Evolutionary conservation across 2,113 vertebrate species (phyloP).

Genomic region (Thunnus maccoyii): DNA sequence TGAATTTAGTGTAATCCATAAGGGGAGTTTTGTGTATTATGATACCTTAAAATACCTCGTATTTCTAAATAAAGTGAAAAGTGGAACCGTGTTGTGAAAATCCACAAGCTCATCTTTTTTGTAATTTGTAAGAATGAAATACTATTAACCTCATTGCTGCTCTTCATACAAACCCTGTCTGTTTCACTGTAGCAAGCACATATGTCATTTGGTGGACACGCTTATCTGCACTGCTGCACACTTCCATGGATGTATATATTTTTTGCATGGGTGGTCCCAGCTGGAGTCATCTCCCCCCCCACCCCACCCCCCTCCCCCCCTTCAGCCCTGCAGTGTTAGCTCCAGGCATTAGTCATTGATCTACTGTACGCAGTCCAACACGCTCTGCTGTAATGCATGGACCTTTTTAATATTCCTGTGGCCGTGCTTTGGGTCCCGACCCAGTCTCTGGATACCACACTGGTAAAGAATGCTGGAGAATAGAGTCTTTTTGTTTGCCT

Average conservation of each 20-base stretch:
- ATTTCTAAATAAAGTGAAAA: too few relatives aligned
- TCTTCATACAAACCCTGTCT: background rate
- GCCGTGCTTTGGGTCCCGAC: slow-evolving; percentile 52
- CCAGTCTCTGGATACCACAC: slow-evolving; percentile 63
- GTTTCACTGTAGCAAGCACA: background rate
- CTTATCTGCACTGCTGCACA: slow-evolving; percentile 38
- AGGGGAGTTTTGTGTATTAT: background rate
- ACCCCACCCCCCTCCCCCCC: background rate
- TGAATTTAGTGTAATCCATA: too few relatives aligned
- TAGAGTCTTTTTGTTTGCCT: slow-evolving; percentile 71
- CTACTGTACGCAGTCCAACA: slow-evolving; percentile 20
- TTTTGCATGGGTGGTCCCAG: slow-evolving; percentile 60
- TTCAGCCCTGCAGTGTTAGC: background rate
- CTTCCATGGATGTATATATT: slow-evolving; percentile 14
- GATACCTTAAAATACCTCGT: background rate
- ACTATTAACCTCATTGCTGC: background rate
- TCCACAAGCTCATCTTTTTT: too few relatives aligned
- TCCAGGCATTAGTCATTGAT: slow-evolving; percentile 36
- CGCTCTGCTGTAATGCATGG: slow-evolving; percentile 22
- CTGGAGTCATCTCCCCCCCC: background rate
- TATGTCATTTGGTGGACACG: slow-evolving; percentile 18
- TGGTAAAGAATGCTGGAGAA: slow-evolving; percentile 67
- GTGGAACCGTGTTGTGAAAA: background rate
- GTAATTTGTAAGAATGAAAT: background rate
- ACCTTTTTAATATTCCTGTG: slow-evolving; percentile 52